Evolutionary conservation across 2,113 vertebrate genomes (phyloP).

Genomic region (Passer domesticus): DNA sequence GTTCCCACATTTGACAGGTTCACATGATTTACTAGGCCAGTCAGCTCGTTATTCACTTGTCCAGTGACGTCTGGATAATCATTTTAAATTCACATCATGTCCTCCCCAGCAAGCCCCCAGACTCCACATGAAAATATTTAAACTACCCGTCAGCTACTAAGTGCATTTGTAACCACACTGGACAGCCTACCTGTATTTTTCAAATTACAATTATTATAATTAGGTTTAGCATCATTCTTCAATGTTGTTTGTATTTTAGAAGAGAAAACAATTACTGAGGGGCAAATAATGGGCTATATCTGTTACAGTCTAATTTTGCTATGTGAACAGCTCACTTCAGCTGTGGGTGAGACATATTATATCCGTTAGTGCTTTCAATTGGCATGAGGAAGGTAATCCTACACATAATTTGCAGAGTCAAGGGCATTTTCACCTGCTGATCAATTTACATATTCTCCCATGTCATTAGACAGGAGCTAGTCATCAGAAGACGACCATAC

Average conservation of each 20-base stretch:
- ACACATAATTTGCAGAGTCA: constrained; percentile 75
- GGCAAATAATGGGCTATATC: constrained; percentile 65
- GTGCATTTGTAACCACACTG: constrained; percentile 60
- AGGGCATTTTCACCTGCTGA: constrained; percentile 78
- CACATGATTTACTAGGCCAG: constrained; percentile 79
- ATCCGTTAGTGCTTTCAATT: constrained; percentile 66
- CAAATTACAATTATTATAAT: constrained; percentile 68
- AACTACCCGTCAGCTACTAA: constrained; percentile 66
- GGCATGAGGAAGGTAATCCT: constrained; percentile 70
- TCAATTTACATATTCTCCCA: constrained; percentile 76
- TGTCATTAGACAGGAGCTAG: constrained; percentile 67
- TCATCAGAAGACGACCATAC: constrained; percentile 62
- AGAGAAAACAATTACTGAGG: constrained; percentile 71
- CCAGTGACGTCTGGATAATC: constrained; percentile 74
- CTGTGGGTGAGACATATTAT: constrained; percentile 64
- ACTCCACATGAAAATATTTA: constrained; percentile 74
- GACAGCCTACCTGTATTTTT: constrained; percentile 57
- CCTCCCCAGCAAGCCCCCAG: constrained; percentile 53
- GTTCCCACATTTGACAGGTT: constrained; percentile 79
- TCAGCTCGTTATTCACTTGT: constrained; percentile 78
- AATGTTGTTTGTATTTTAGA: constrained; percentile 61
- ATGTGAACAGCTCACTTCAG: constrained; percentile 68
- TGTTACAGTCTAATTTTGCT: constrained; percentile 71
- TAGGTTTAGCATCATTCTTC: constrained; percentile 64
- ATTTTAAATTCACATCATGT: constrained; percentile 80